A percentile compares a stretch with the other conserved stretches of the same genome.
These are phyloP conservation scores for Trichoplusia ni DNA, from an alignment of 1,140 invertebrate species.

Conservation along the genomic window DNA sequence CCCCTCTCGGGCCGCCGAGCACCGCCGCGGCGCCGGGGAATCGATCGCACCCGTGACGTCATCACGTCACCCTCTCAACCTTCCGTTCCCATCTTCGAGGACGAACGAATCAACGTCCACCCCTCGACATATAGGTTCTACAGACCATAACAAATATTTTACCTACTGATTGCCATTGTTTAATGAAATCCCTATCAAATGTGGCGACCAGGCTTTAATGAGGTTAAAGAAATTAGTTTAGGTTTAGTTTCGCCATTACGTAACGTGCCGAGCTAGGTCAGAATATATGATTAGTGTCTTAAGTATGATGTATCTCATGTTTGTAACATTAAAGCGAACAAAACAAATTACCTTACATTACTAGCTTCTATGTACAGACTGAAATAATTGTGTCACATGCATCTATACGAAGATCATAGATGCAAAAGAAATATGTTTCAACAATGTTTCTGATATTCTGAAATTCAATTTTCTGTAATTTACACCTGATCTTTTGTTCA, in stretches of 20 bases:
- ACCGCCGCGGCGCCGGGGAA: slow-evolving; percentile 39
- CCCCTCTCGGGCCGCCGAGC: neutral
- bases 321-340: too few species aligned
- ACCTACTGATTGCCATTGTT: slow-evolving; percentile 11
- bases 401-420: too few species aligned
- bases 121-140: neutral
- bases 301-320: too few species aligned
- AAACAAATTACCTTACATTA: too few species aligned
- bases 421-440: too few species aligned
- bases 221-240: neutral
- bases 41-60: slow-evolving; percentile 72
- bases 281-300: too few species aligned
- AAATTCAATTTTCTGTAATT: too few species aligned
- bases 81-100: slow-evolving; percentile 49
- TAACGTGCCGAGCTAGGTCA: too few species aligned
- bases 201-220: neutral
- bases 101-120: slow-evolving; percentile 30
- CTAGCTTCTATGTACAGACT: too few species aligned
- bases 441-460: too few species aligned
- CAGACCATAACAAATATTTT: slow-evolving; percentile 28
- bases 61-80: slow-evolving; percentile 71
- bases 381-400: neutral
- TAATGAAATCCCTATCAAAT: neutral
- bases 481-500: too few species aligned
- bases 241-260: too few species aligned